A percentile compares a stretch with the other conserved stretches of the same genome.
These are phyloP conservation scores for Hippocampus barbouri DNA, from an alignment of 2,113 vertebrate genomes.

Conservation along the genomic window DNA sequence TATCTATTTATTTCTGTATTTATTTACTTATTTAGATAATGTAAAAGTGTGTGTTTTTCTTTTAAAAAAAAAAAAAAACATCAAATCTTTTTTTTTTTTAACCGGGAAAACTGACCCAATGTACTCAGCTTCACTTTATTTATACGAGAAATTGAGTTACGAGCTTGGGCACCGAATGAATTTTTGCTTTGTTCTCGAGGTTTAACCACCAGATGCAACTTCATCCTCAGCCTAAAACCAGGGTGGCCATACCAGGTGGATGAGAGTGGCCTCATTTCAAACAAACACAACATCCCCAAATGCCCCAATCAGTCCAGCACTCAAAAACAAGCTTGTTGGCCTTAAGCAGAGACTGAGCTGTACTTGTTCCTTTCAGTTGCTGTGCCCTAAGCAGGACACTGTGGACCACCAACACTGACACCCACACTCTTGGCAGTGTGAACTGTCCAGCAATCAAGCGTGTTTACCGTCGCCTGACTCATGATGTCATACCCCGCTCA, in stretches of 20 bases:
- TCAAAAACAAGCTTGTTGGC: slow-evolving; percentile 36
- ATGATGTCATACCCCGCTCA: slow-evolving; percentile 66
- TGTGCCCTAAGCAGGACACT: slow-evolving; percentile 28
- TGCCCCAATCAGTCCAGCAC: slow-evolving; percentile 53
- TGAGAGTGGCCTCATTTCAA: slow-evolving; percentile 49
- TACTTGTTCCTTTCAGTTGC: slow-evolving; percentile 31
- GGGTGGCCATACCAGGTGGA: slow-evolving; percentile 47
- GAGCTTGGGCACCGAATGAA: neutral
- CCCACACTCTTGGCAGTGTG: slow-evolving; percentile 60
- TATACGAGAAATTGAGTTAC: neutral
- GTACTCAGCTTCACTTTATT: too few relatives aligned
- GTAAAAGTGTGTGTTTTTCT: too few relatives aligned
- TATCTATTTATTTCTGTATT: too few relatives aligned
- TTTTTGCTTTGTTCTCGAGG: neutral
- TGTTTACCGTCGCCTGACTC: slow-evolving; percentile 64
- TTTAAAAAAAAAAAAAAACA: too few relatives aligned
- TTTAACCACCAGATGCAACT: neutral
- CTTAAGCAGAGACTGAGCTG: slow-evolving; percentile 33
- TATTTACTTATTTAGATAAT: too few relatives aligned
- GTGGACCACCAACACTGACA: slow-evolving; percentile 68
- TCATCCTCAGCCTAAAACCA: slow-evolving; percentile 9
- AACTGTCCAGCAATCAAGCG: slow-evolving; percentile 66
- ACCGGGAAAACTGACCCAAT: too few relatives aligned
- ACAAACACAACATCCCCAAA: slow-evolving; percentile 46
- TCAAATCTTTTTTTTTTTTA: too few relatives aligned